Evolutionary conservation across 1,140 invertebrate species (phyloP).

Genomic region (Philotrypesis tridentata): DNA sequence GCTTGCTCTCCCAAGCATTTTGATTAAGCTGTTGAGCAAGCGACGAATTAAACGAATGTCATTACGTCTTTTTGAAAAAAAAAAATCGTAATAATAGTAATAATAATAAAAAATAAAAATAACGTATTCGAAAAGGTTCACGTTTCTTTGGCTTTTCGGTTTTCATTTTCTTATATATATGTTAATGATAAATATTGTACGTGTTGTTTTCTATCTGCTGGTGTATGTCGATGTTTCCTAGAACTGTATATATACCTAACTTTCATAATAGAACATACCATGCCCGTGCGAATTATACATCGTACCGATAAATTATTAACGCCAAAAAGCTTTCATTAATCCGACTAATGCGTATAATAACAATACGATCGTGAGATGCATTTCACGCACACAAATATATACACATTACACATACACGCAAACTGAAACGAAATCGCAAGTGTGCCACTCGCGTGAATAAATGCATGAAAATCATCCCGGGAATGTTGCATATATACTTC

Average conservation of each 20-base stretch:
- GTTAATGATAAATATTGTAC: background rate
- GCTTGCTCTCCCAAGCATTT: background rate
- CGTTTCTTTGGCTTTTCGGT: background rate
- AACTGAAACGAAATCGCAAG: background rate
- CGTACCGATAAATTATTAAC: background rate
- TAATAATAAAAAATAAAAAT: background rate
- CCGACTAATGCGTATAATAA: background rate
- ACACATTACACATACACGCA: too few species aligned
- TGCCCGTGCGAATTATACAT: background rate
- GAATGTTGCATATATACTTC: background rate
- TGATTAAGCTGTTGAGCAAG: background rate
- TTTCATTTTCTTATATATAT: background rate
- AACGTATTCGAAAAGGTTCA: background rate
- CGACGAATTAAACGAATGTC: background rate
- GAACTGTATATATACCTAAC: background rate
- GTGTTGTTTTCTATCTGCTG: background rate
- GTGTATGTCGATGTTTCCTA: background rate
- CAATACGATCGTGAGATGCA: too few species aligned
- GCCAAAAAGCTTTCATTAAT: background rate
- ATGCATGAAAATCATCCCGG: background rate
- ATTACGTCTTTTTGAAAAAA: too few species aligned
- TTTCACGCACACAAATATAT: too few species aligned
- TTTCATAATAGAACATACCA: background rate
- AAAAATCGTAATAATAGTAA: too few species aligned
- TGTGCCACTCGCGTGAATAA: too few species aligned